phyloP scores from a whole-genome alignment of 2,113 vertebrate genomes.

The Microcebus jonahi region DNA sequence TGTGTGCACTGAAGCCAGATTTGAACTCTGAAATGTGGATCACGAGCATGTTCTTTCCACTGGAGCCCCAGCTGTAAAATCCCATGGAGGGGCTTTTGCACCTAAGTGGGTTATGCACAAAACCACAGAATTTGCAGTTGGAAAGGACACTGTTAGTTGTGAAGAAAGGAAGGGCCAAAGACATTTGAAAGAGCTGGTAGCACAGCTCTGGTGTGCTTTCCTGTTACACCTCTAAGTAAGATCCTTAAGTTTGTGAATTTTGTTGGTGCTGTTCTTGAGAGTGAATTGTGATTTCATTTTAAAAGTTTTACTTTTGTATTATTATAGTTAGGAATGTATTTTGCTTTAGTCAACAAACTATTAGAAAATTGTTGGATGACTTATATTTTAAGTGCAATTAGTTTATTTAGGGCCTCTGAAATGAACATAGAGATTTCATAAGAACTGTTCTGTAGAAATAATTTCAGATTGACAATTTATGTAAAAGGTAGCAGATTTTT shows the following conservation, averaged over 20 bases:
- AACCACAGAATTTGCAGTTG: not conserved
- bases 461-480: not conserved
- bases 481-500: not conserved
- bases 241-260: not conserved
- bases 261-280: not conserved
- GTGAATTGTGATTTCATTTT: not conserved
- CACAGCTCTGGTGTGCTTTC: not conserved
- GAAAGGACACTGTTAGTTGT: too few relatives aligned
- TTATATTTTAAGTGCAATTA: not conserved
- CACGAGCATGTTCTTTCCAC: not conserved
- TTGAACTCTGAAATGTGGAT: not conserved
- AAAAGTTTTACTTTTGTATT: not conserved
- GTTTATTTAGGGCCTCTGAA: not conserved
- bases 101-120: not conserved
- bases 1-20: not conserved
- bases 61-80: not conserved
- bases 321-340: not conserved
- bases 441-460: not conserved
- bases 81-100: not conserved
- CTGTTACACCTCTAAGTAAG: fast-evolving
- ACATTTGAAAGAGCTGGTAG: not conserved
- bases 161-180: not conserved
- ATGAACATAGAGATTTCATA: not conserved
- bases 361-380: not conserved
- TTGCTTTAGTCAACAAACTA: not conserved